These are phyloP conservation scores for Mesorhabditis belari DNA, from an alignment of 2,888 invertebrate genomes.

Conservation along the genomic window DNA sequence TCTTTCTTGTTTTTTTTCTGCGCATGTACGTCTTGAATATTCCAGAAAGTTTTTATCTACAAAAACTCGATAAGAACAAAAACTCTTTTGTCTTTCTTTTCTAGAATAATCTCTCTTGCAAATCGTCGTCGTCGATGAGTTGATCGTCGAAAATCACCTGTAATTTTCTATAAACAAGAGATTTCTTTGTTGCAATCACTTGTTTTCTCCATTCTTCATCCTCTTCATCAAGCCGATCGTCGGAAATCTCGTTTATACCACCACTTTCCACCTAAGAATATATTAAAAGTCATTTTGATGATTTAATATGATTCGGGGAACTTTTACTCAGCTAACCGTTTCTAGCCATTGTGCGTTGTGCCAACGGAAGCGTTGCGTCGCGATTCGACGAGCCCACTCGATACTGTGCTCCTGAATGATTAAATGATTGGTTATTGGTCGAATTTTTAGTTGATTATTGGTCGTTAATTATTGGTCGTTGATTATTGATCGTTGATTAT, in stretches of 20 bases:
- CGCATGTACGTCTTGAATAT: too few relatives aligned
- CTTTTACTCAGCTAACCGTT: too few relatives aligned
- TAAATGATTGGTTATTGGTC: background rate
- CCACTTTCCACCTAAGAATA: background rate
- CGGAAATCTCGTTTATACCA: background rate
- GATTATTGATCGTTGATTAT: background rate
- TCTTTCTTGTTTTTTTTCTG: too few relatives aligned
- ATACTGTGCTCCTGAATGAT: constrained; percentile 67
- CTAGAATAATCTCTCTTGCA: background rate
- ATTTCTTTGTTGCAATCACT: background rate
- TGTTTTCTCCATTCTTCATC: background rate
- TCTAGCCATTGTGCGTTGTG: constrained; percentile 97
- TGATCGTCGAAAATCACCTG: background rate
- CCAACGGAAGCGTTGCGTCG: constrained; percentile 88
- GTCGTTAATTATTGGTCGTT: background rate
- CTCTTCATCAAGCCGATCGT: background rate
- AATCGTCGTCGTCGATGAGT: background rate
- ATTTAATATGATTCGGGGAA: too few relatives aligned
- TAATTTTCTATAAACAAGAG: background rate
- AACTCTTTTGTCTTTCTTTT: too few relatives aligned
- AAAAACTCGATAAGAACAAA: too few relatives aligned
- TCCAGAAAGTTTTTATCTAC: too few relatives aligned
- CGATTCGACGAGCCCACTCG: constrained; percentile 87
- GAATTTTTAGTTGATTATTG: background rate
- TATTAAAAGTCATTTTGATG: background rate